These are phyloP conservation scores for Cyprinodon tularosa DNA, from an alignment of 2,113 vertebrate species.

Conservation along the genomic window DNA sequence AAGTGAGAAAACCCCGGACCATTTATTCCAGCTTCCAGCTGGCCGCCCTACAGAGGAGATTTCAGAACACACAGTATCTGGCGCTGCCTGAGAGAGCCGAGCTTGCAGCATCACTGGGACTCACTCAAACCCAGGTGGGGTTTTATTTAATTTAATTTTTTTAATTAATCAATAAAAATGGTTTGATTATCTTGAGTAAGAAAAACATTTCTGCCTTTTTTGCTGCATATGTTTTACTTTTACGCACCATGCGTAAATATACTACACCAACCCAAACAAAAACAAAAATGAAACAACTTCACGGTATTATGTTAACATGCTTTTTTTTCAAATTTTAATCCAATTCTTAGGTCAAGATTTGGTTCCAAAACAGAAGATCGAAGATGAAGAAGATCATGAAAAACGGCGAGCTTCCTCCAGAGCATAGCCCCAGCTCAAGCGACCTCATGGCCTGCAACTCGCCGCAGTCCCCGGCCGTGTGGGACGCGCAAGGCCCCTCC, in stretches of 20 bases:
- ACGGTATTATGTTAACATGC: neutral
- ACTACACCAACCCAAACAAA: neutral
- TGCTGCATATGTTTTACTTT: conserved; percentile 20
- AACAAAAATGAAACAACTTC: neutral
- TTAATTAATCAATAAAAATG: neutral
- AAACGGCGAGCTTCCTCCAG: conserved; percentile 95
- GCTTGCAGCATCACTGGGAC: conserved; percentile 93
- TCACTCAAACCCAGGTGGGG: conserved; percentile 96
- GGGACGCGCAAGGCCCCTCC: conserved; percentile 92
- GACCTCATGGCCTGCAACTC: conserved; percentile 99
- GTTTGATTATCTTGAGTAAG: too few relatives aligned
- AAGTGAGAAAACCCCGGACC: conserved; percentile 96
- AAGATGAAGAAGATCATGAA: conserved; percentile 99
- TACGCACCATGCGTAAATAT: conserved; percentile 21
- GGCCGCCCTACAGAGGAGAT: conserved; percentile 94
- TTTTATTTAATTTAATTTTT: neutral
- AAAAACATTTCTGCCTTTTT: neutral
- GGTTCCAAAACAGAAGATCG: conserved; percentile 99
- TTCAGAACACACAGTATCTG: conserved; percentile 99
- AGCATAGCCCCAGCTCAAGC: conserved; percentile 98
- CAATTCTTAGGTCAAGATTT: conserved; percentile 91
- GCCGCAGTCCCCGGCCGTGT: conserved; percentile 97
- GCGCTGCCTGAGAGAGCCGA: conserved; percentile 97
- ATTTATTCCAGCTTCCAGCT: conserved; percentile 99
- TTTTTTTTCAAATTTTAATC: neutral